Evolutionary conservation across 2,797 vertebrate species (phyloP), one percentile per base, ranked within the genome.

Genomic region (Alfaro cultratus): DNA sequence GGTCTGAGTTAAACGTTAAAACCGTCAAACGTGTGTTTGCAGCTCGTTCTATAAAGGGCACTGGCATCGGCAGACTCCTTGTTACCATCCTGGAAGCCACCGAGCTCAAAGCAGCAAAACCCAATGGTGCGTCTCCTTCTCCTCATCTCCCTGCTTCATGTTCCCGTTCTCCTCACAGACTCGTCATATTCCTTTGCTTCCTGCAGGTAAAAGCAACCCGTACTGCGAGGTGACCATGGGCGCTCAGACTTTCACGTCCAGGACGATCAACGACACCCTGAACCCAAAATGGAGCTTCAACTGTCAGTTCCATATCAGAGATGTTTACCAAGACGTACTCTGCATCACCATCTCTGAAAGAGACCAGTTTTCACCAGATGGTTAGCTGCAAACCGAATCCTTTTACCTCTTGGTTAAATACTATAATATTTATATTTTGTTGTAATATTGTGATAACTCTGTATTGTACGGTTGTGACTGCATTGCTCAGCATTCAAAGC

Each of bases 251-350:
- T 99, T 97, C 90, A 98, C 97, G 0, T 99, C 98, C 4, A 96
- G 98, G 73, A 97, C 97, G 0, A 89, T 99, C 82, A 96, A 95
- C 16, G 98, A 99, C 92, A 99, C 98, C 0, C 82, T 97, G 73
- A 98, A 96, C 89, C 98, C 99, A 79, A 99, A 99, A 88, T 99
- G 99, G 99, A 99, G 97, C 87, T 99, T 98, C 88, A 99, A 96
- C 94, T 99, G 99, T 91, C 98, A 99, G 91, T 99, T 99, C 93
- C 97, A 99, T 92, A 96, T 99, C 87, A 97, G 96, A 93, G 98
- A 99, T 78, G 90, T 99, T 2, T 96, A 99, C 86, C 98, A 99
- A 92, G 98, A 99, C 39, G 98, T 99, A 83, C 96, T 99, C 39
- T 98, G 97, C 84, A 97, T 99, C 94, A 97, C 98, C 78, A 93